Base-by-base conservation (phyloP, 2,797 vertebrate species). In the Chaetophractus vellerosus region DNA sequence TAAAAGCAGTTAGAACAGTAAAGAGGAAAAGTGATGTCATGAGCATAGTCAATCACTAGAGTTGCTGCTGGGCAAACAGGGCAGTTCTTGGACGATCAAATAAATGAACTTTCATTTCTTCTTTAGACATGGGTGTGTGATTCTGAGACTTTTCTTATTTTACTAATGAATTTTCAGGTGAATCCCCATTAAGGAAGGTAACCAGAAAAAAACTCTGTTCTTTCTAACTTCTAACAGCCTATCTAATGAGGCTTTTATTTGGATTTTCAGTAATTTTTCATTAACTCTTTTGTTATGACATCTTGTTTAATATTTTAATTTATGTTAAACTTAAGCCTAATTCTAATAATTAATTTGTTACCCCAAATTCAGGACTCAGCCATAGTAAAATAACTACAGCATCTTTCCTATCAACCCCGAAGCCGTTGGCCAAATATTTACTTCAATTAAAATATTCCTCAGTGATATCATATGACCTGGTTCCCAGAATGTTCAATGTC, bases 401-500 rank as follows among this genome's bases (percentile, higher is more conserved):
- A 15, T 50, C 19, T 74, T 57, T 31, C 15, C 19, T 63, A 59
- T 16, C 24, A 59, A 38, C 33, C 5, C 36, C 19, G 36, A 84
- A 38, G 16, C 6, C 19, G 81, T 5, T n/a, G 91, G 18, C 52
- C 74, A 80, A 71, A 64, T 80, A 81, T 91, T 94, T 75, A 57
- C 5, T 72, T 45, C n/a, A 88, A 59, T 72, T 93, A 90, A 95
- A 96, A 82, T 48, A 63, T 45, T 68, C 8, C 36, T 33, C 16
- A 85, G 26, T 57, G 78, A 75, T 80, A 24, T 55, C 61, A 76
- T 33, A 0, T 96, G 55, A 91, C 48, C 52, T 48, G 12, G 1
- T 76, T 82, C 6, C 31, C 19, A 78, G n/a, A 96, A 80, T 15
- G 88, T 94, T 81, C 16, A 75, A 61, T 23, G 45, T 91, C 14